phyloP scores from a whole-genome alignment of 2,113 vertebrate genomes.

The Dicrurus megarhynchus region DNA sequence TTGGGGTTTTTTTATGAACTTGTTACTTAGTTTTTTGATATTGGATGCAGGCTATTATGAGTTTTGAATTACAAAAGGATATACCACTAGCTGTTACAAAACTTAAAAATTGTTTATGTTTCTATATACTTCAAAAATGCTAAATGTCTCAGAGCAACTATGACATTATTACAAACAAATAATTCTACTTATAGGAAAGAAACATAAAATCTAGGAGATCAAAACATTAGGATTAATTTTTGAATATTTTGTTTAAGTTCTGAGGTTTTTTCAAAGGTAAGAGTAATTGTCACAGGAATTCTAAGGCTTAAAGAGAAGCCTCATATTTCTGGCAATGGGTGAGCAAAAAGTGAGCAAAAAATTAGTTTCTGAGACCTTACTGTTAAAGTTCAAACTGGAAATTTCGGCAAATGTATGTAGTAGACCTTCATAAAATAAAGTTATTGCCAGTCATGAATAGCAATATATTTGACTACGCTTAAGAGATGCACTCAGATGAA shows the following conservation, averaged over 20 bases:
- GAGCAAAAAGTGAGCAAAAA: neutral
- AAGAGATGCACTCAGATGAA: neutral
- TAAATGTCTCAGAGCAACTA: neutral
- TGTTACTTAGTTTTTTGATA: neutral
- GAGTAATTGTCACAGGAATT: neutral
- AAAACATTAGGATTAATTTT: neutral
- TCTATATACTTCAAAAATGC: neutral
- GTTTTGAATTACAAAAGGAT: neutral
- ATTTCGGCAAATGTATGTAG: neutral
- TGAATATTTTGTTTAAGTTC: neutral
- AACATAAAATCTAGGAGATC: neutral
- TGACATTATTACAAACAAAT: neutral
- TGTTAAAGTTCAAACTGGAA: neutral
- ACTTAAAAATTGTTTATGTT: neutral
- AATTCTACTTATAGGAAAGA: neutral
- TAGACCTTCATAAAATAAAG: neutral
- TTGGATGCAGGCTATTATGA: fast-evolving
- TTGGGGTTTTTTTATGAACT: neutral
- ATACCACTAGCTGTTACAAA: neutral
- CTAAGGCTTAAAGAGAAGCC: neutral
- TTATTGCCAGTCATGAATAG: neutral
- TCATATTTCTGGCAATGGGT: neutral
- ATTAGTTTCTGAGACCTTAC: fast-evolving
- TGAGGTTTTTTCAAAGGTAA: neutral
- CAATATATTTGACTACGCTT: neutral